These are phyloP conservation scores for Tenthredo mesomela DNA, from an alignment of 2,888 invertebrate species.

Conservation along the genomic window DNA sequence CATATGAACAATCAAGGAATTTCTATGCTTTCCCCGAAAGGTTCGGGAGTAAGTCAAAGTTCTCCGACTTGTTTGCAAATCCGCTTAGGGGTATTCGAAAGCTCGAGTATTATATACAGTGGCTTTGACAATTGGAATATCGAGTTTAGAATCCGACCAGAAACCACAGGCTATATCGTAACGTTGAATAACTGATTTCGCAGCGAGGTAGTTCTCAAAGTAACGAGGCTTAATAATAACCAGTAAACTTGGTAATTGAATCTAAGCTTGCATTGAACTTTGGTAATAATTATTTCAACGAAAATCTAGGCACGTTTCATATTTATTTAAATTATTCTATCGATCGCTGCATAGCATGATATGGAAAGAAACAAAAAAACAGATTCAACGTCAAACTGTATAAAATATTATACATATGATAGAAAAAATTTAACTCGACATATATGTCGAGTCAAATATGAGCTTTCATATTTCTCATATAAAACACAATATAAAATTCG, in stretches of 20 bases:
- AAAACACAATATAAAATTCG: neutral
- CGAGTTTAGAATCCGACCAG: neutral
- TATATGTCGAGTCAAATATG: no score
- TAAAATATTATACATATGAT: no score
- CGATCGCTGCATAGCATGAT: no score
- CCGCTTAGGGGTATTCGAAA: constrained; percentile 13
- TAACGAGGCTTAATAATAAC: constrained; percentile 10
- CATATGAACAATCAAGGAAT: neutral
- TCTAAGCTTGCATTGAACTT: neutral
- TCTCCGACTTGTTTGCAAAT: neutral
- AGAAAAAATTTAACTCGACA: neutral
- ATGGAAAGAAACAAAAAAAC: neutral
- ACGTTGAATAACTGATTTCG: neutral
- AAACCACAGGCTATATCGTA: constrained; percentile 5
- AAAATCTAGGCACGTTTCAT: neutral
- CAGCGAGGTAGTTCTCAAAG: neutral
- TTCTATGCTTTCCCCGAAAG: neutral
- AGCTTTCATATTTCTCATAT: neutral
- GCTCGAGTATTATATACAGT: neutral
- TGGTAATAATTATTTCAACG: neutral
- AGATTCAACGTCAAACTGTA: no score
- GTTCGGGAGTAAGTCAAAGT: neutral
- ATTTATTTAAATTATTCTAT: no score
- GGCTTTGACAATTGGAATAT: neutral
- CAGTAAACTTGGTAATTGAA: constrained; percentile 8